A percentile compares a stretch with the other conserved stretches of the same genome.
Conservation (phyloP, 2,888 invertebrate genomes). For the Lumbricus terrestris region DNA sequence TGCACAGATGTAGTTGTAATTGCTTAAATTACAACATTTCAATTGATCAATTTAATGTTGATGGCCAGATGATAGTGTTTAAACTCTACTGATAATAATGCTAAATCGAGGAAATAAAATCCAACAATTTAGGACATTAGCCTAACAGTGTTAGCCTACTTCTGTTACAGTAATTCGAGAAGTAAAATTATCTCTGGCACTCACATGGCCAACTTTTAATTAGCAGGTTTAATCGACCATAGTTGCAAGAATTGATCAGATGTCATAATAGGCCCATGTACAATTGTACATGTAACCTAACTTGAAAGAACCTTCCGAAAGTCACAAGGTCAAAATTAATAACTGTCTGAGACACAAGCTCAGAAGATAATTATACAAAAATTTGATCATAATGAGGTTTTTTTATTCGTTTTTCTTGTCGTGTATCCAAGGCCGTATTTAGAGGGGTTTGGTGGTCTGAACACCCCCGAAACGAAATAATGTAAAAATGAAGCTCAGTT, state of each 20-base stretch:
- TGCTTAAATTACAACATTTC: neutral
- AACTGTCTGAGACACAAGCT: no score
- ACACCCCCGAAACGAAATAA: no score
- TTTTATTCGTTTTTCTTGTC: no score
- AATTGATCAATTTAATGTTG: neutral
- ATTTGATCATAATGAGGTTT: no score
- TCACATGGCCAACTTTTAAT: neutral
- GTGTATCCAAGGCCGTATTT: no score
- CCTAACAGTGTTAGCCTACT: neutral
- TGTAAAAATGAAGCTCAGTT: no score
- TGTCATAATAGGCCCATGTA: neutral
- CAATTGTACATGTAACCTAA: no score
- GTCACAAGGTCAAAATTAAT: no score
- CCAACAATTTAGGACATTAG: neutral
- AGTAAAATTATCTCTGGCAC: neutral
- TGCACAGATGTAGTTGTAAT: no score
- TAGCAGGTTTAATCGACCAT: neutral
- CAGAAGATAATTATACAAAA: no score
- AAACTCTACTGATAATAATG: neutral
- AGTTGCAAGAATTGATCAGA: neutral
- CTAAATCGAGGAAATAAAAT: neutral
- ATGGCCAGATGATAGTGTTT: neutral
- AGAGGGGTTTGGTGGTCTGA: no score
- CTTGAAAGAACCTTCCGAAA: no score
- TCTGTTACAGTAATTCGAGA: neutral